Conservation (phyloP, 2,888 invertebrate species). For the Meteorus colon region DNA sequence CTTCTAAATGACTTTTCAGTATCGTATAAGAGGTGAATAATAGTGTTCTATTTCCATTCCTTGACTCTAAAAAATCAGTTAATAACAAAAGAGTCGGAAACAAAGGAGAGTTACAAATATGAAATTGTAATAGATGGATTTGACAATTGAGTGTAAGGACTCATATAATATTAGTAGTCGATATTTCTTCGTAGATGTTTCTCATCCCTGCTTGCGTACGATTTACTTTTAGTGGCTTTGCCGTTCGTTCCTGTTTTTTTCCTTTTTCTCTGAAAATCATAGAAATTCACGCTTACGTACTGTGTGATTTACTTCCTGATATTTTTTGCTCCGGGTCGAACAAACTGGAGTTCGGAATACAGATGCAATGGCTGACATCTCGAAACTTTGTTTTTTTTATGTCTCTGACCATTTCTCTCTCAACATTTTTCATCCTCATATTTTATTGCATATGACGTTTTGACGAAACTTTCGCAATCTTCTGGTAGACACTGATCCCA, state of each 20-base stretch:
- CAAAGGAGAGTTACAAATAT: too few species aligned
- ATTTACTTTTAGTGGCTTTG: background rate
- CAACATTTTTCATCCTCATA: background rate
- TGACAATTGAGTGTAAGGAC: too few species aligned
- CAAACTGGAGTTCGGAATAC: background rate
- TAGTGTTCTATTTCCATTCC: background rate
- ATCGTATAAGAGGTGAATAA: background rate
- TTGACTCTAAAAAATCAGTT: background rate
- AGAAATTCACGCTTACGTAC: background rate
- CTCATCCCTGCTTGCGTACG: background rate
- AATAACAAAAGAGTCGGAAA: too few species aligned
- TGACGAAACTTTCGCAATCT: slow-evolving; percentile 5
- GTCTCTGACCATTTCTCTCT: background rate
- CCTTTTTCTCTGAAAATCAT: background rate
- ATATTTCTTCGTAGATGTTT: background rate
- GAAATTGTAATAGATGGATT: too few species aligned
- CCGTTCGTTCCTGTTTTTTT: background rate
- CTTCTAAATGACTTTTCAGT: background rate
- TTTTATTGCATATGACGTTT: background rate
- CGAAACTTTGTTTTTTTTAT: too few species aligned
- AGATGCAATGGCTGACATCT: background rate
- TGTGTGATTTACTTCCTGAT: background rate
- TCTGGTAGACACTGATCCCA: slow-evolving; percentile 24
- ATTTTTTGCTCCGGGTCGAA: background rate
- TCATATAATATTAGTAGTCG: background rate